These are phyloP conservation scores for Eulemur coronatus DNA, from an alignment of 2,797 vertebrate genomes.

Conservation along the genomic window DNA sequence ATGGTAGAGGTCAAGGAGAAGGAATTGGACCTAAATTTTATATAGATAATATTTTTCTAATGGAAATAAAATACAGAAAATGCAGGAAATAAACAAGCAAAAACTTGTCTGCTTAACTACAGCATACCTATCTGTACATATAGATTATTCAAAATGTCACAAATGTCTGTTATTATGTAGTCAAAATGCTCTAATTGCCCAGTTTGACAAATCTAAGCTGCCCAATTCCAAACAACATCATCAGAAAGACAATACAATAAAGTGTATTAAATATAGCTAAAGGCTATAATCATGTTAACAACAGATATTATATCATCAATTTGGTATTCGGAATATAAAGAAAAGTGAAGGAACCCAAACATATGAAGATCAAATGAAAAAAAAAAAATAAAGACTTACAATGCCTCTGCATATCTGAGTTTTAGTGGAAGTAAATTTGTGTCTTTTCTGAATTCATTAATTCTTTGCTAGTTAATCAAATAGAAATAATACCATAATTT, in stretches of 20 bases:
- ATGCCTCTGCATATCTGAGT: background rate
- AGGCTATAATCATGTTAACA: background rate
- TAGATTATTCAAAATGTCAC: background rate
- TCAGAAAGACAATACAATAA: background rate
- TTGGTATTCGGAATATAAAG: background rate
- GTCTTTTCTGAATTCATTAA: background rate
- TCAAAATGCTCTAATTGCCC: background rate
- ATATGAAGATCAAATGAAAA: background rate
- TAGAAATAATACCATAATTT: background rate
- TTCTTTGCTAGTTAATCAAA: background rate
- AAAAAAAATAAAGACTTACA: background rate
- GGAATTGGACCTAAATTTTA: background rate
- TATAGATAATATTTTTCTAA: background rate
- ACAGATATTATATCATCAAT: background rate
- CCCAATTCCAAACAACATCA: background rate
- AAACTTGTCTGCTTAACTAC: background rate
- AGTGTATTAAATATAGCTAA: background rate
- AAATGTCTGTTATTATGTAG: background rate
- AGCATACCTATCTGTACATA: background rate
- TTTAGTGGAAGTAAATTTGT: background rate
- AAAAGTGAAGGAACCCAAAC: background rate
- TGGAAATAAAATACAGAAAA: background rate
- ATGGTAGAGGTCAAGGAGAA: background rate
- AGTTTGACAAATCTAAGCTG: background rate
- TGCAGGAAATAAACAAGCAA: background rate